phyloP scores from a whole-genome alignment of 1,140 invertebrate genomes.

The Papilio aristodemus region DNA sequence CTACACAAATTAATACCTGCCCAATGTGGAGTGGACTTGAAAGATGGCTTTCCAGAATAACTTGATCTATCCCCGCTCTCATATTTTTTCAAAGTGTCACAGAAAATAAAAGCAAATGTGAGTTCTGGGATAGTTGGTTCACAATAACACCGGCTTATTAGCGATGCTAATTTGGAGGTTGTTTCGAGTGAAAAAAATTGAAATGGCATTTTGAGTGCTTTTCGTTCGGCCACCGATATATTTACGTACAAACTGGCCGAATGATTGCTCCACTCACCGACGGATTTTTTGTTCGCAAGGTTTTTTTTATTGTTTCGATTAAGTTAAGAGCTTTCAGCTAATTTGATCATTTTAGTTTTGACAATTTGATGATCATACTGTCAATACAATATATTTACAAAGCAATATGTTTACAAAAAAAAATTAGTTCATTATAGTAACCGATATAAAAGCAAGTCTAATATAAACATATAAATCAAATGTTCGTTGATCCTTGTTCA shows the following conservation, averaged over 20 bases:
- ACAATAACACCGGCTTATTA: conserved; percentile 63
- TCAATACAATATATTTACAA: not conserved
- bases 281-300: conserved; percentile 24
- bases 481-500: no score
- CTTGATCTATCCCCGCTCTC: conserved; percentile 37
- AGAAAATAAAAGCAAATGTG: not conserved
- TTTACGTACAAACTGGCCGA: conserved; percentile 63
- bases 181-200: conserved; percentile 62
- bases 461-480: no score
- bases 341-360: conserved; percentile 11
- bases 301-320: conserved; percentile 18
- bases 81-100: not conserved
- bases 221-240: conserved; percentile 69
- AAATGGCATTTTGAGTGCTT: conserved; percentile 75
- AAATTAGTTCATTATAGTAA: no score
- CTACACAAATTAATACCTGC: conserved; percentile 75
- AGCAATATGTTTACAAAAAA: not conserved
- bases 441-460: no score
- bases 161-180: conserved; percentile 72
- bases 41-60: conserved; percentile 48
- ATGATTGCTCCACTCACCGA: conserved; percentile 40
- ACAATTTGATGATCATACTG: conserved; percentile 14
- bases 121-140: conserved; percentile 44
- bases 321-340: conserved; percentile 5
- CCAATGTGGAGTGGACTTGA: conserved; percentile 61